Base-by-base conservation (phyloP, 2,797 vertebrate genomes). In the Aeoliscus strigatus region DNA sequence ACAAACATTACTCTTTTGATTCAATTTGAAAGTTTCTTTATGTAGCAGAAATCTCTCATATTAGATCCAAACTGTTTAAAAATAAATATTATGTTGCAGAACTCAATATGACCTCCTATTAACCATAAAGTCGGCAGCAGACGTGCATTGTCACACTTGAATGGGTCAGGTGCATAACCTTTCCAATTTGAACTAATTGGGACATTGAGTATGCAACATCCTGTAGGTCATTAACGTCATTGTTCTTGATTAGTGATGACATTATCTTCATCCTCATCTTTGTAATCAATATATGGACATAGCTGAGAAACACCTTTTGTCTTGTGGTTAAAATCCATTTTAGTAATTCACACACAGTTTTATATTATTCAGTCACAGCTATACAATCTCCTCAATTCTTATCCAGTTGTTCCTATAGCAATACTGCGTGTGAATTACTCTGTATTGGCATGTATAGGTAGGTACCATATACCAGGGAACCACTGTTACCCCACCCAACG, bases 1-100 rank as follows among this genome's bases (percentile, higher is more conserved):
- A 65, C 57, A 75, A 79, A 53, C 48, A 57, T 55, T 37, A 27
- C 45, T 63, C 38, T 64, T 73, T 73, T 4, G 13, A 63, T 30
- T 55, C 53, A 47, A 46, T 39, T 74, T 57, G 49, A 45, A 35
- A 38, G 52, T 45, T 73, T 14, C 2, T 51, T 27, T 25, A 43
- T 46, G 40, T 72, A 56, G 45, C 21, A 41, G 27, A 53, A 36
- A 66, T 51, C 36, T 60, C 14, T 53, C 39, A 45, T 39, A 45
- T 36, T 4, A 14, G 35, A 34, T 49, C 3, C 13, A 39, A 39
- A 36, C 29, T 59, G 28, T 44, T 48, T 10, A 65, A 54, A 26
- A 40, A 42, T 45, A n/a, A 47, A 24, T 5, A 46, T 11, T 26
- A 34, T 42, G 14, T 7, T 38, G 43, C n/a, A n/a, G 51, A 31